These are phyloP conservation scores for Ailurus styani DNA, from an alignment of 2,113 vertebrate species.

Conservation along the genomic window DNA sequence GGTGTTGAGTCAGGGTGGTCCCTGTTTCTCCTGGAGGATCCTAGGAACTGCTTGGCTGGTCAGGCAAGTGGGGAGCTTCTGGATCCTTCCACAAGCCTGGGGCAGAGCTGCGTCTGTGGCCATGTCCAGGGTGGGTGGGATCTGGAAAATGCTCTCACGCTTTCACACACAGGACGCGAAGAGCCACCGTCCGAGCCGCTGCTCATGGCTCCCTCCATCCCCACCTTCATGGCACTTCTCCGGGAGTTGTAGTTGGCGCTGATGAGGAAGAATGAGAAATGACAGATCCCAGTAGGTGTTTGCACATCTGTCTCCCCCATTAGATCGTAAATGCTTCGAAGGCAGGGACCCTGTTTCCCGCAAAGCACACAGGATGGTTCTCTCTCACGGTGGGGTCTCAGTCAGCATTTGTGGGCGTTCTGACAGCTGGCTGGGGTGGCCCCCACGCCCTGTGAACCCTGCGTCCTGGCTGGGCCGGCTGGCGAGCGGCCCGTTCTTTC, in stretches of 20 bases:
- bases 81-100: fast-evolving
- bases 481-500: background rate
- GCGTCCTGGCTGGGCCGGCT: fast-evolving
- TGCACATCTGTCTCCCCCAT: background rate
- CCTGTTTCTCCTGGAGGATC: background rate
- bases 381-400: fast-evolving
- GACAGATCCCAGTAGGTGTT: background rate
- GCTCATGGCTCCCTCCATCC: background rate
- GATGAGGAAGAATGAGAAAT: background rate
- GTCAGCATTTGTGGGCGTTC: background rate
- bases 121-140: fast-evolving
- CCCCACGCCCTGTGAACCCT: background rate
- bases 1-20: background rate
- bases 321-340: background rate
- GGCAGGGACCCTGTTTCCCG: background rate
- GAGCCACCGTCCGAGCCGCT: background rate
- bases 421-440: background rate
- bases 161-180: background rate
- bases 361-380: fast-evolving
- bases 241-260: background rate
- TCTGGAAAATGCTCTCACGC: fast-evolving
- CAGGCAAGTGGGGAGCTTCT: background rate
- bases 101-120: background rate
- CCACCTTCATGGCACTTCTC: background rate
- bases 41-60: background rate